Percentiles rank a stretch among this genome's conserved stretches.
These are phyloP conservation scores for Taxidea taxus DNA, from an alignment of 2,113 vertebrate genomes.

Conservation along the genomic window DNA sequence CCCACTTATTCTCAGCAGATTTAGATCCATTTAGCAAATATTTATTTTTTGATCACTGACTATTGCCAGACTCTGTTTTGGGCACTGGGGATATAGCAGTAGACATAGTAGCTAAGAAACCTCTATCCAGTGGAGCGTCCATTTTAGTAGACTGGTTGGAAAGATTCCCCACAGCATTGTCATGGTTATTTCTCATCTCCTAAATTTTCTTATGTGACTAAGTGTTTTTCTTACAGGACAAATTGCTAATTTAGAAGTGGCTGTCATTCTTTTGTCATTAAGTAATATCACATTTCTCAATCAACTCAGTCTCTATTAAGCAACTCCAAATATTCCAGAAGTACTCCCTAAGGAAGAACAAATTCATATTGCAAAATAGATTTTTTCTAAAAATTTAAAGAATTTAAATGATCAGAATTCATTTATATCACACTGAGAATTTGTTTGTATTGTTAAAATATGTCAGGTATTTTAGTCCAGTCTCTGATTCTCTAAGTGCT, in stretches of 20 bases:
- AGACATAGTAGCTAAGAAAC: background rate
- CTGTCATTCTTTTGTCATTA: background rate
- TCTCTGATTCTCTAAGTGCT: slow-evolving; percentile 21
- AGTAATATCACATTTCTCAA: slow-evolving; percentile 57
- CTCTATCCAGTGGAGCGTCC: background rate
- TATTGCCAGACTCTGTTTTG: background rate
- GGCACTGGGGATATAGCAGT: background rate
- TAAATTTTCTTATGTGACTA: background rate
- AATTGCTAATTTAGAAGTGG: background rate
- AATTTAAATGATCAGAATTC: slow-evolving; percentile 9
- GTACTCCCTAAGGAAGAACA: background rate
- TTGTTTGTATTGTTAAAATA: slow-evolving; percentile 36
- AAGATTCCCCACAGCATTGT: background rate
- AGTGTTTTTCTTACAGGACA: slow-evolving; percentile 5
- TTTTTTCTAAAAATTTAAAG: slow-evolving; percentile 29
- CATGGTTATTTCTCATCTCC: background rate
- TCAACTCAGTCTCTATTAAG: slow-evolving; percentile 30
- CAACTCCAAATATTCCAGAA: slow-evolving; percentile 48
- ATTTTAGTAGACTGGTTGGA: background rate
- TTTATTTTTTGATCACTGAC: background rate
- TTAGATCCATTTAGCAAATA: background rate
- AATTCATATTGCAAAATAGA: slow-evolving; percentile 28
- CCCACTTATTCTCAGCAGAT: background rate
- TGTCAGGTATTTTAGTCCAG: background rate
- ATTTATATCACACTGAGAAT: background rate